These are phyloP conservation scores for Variabilichromis moorii DNA, from an alignment of 2,113 vertebrate species.

Conservation along the genomic window DNA sequence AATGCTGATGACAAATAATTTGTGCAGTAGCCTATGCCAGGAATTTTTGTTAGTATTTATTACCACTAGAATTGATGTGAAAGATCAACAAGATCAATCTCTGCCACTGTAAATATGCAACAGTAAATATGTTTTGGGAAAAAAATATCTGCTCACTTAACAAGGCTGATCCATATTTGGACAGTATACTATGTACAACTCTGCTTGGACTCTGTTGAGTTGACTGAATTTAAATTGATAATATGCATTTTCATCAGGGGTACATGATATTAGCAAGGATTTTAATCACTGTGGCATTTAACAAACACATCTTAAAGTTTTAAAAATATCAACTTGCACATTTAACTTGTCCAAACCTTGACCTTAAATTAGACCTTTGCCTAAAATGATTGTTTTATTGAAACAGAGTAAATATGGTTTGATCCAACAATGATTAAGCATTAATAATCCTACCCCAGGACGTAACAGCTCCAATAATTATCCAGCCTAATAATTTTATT, in stretches of 20 bases:
- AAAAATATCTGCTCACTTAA: background rate
- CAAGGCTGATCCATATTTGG: background rate
- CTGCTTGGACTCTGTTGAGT: background rate
- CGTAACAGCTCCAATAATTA: rapidly evolving
- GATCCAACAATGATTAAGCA: background rate
- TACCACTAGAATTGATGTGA: background rate
- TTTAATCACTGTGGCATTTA: background rate
- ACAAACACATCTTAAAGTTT: background rate
- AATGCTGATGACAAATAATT: background rate
- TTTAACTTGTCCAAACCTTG: background rate
- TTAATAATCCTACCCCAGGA: background rate
- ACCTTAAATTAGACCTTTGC: background rate
- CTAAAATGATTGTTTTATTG: background rate
- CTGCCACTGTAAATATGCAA: background rate
- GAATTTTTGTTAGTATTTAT: background rate
- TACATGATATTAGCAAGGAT: background rate
- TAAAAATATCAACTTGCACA: background rate
- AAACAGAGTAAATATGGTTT: background rate
- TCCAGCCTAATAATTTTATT: background rate
- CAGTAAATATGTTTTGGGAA: background rate
- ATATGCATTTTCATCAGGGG: background rate
- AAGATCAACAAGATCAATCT: background rate
- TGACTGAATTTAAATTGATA: background rate
- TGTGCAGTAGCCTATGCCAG: background rate
- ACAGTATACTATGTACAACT: background rate